phyloP scores from a whole-genome alignment of 2,888 invertebrate species.

The Caenorhabditis becei region DNA sequence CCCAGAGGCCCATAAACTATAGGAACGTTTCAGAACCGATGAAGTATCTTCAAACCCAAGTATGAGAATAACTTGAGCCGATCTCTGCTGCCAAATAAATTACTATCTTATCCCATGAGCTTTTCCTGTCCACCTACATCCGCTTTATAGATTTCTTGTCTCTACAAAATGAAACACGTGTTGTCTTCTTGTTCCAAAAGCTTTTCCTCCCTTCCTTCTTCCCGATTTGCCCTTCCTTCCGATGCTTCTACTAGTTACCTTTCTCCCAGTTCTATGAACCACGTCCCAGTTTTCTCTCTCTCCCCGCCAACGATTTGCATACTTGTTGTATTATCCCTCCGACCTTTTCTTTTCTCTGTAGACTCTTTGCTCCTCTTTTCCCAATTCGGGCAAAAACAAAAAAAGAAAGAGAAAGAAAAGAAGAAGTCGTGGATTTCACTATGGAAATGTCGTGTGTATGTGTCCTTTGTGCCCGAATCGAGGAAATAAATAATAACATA shows the following conservation, averaged over 20 bases:
- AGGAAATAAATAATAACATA: constrained; percentile 40
- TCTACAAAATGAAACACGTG: constrained; percentile 45
- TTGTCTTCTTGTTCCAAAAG: constrained; percentile 2
- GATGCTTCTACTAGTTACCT: background rate
- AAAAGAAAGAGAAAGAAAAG: background rate
- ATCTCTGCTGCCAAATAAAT: too few relatives aligned
- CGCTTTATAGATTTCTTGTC: constrained; percentile 45
- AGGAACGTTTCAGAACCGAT: constrained; percentile 47
- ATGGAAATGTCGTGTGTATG: constrained; percentile 52
- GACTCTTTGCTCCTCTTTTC: background rate
- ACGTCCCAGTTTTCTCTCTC: background rate
- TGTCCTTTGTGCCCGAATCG: constrained; percentile 17
- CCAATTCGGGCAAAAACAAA: constrained; percentile 4
- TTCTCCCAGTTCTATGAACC: constrained; percentile 3
- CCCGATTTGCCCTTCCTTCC: background rate
- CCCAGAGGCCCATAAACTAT: background rate
- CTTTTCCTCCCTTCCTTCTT: constrained; percentile 4
- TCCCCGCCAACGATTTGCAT: constrained; percentile 43
- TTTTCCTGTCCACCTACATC: background rate
- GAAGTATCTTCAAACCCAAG: constrained; percentile 44
- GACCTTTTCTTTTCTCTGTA: background rate
- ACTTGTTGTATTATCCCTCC: constrained; percentile 18
- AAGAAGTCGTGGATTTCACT: constrained; percentile 34
- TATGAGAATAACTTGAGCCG: constrained; percentile 36
- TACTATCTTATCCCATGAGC: background rate